A percentile compares a stretch with the other conserved stretches of the same genome.
Conservation (phyloP, 2,888 invertebrate genomes). For the Dusona sp. region DNA sequence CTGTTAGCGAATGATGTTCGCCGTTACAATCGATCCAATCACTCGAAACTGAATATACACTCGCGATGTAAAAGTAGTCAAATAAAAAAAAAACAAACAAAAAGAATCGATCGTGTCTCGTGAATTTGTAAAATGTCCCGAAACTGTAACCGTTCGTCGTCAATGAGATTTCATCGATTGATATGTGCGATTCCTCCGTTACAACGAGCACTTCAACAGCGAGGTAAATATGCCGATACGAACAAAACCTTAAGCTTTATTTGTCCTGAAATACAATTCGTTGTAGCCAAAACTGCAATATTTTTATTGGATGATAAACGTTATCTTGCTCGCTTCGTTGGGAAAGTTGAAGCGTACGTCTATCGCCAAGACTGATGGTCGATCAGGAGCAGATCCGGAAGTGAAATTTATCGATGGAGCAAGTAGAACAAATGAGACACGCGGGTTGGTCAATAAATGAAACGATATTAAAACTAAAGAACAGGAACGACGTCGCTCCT, state of each 20-base stretch:
- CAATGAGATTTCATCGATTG: conserved; percentile 23
- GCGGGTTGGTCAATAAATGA: conserved; percentile 27
- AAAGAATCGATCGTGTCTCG: background rate
- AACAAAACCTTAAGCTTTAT: background rate
- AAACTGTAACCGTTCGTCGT: background rate
- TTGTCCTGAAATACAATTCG: background rate
- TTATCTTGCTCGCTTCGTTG: conserved; percentile 25
- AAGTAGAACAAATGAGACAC: conserved; percentile 28
- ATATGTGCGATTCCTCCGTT: background rate
- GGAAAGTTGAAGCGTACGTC: background rate
- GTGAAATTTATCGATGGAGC: conserved; percentile 5
- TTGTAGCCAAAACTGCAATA: background rate
- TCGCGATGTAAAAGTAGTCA: background rate
- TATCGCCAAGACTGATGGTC: background rate
- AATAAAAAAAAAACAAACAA: conserved; percentile 6
- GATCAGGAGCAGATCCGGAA: conserved; percentile 1
- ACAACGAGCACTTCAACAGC: background rate
- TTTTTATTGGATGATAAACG: background rate
- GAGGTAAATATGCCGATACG: conserved; percentile 50
- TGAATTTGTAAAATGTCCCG: conserved; percentile 14
- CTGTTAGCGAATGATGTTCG: conserved; percentile 17
- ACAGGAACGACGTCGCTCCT: background rate
- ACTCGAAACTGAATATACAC: background rate
- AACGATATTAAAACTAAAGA: background rate
- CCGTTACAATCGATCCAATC: conserved; percentile 17